phyloP scores from a whole-genome alignment of 1,140 invertebrate genomes.

The Medauroidea extradentata region DNA sequence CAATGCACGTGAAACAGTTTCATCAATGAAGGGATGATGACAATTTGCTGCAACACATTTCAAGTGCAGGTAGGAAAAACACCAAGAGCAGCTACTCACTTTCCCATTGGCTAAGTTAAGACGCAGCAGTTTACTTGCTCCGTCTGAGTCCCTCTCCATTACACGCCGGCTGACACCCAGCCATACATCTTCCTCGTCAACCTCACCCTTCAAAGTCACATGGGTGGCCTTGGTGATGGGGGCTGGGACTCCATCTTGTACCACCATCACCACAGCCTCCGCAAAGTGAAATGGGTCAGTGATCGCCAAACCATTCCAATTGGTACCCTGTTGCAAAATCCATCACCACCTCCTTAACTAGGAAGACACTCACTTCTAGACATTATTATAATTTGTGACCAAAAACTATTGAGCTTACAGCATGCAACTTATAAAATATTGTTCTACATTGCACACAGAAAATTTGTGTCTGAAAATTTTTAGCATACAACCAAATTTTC shows the following conservation, averaged over 20 bases:
- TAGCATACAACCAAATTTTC: too few relatives aligned
- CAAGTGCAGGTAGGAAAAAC: too few relatives aligned
- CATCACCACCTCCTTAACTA: background rate
- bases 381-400: too few relatives aligned
- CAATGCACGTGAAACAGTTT: too few relatives aligned
- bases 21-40: too few relatives aligned
- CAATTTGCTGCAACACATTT: too few relatives aligned
- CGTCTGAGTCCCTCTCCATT: constrained; percentile 49
- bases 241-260: constrained; percentile 60
- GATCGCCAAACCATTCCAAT: constrained; percentile 67
- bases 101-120: constrained; percentile 59
- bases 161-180: constrained; percentile 52
- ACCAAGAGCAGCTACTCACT: background rate
- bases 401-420: too few relatives aligned
- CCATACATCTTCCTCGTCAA: constrained; percentile 59
- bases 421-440: too few relatives aligned
- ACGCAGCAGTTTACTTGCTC: constrained; percentile 53
- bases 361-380: too few relatives aligned
- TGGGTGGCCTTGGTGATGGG: constrained; percentile 45
- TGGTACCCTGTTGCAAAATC: constrained; percentile 50
- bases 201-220: constrained; percentile 58
- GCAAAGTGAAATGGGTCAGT: constrained; percentile 70
- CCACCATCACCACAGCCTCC: constrained; percentile 68
- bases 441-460: too few relatives aligned
- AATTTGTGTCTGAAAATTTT: too few relatives aligned